Conservation (phyloP, 2,113 vertebrate genomes). For the Opisthocomus hoazin region DNA sequence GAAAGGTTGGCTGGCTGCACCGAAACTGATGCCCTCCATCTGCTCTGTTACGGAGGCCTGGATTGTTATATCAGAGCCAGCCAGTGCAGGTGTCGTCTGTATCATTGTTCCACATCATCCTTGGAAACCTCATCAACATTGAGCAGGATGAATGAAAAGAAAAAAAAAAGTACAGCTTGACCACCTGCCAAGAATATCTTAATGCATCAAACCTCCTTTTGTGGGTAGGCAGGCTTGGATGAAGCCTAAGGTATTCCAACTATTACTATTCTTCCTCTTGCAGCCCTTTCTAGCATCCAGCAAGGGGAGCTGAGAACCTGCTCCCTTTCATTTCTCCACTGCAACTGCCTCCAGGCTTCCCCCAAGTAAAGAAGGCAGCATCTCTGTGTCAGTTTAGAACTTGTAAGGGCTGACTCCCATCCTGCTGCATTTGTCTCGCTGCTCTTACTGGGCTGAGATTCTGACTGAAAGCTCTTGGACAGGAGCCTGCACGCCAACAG, state of each 20-base stretch:
- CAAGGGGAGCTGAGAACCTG: slow-evolving; percentile 44
- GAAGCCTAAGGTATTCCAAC: not conserved
- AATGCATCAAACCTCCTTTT: not conserved
- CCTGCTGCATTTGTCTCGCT: not conserved
- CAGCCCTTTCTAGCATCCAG: slow-evolving; percentile 43
- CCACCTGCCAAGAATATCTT: not conserved
- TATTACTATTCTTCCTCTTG: not conserved
- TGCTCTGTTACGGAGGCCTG: not conserved
- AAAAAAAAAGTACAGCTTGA: not conserved
- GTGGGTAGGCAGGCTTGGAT: not conserved
- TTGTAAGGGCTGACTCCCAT: not conserved
- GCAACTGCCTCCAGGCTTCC: not conserved
- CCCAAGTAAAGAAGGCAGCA: not conserved
- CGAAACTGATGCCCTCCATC: not conserved
- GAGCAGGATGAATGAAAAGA: not conserved
- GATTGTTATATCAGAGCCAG: not conserved
- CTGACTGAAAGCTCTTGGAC: not conserved
- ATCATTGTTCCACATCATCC: not conserved
- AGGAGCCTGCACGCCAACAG: not conserved
- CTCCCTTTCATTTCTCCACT: not conserved
- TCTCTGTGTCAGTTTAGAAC: not conserved
- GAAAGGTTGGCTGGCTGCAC: not conserved
- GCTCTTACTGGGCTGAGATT: not conserved
- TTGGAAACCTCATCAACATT: not conserved
- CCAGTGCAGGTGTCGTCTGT: not conserved